Conservation (phyloP, 2,888 invertebrate genomes). For the Xylocampa areola region DNA sequence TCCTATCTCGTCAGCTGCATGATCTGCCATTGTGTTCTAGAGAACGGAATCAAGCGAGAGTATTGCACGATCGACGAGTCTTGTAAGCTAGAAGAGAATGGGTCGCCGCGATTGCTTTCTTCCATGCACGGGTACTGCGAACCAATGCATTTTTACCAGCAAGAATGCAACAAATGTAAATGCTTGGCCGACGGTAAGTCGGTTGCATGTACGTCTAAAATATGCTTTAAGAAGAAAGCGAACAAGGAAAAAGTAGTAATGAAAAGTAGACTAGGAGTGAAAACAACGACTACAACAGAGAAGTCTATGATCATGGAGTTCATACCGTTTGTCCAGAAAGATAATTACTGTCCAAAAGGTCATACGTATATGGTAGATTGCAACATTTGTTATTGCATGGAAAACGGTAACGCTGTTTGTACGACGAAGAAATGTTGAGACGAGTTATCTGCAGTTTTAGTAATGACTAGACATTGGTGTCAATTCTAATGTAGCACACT, state of each 20-base stretch:
- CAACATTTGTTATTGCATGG: slow-evolving; percentile 78
- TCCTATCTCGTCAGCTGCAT: slow-evolving; percentile 71
- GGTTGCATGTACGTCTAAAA: slow-evolving; percentile 67
- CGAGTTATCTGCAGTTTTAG: slow-evolving; percentile 10
- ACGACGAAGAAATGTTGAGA: slow-evolving; percentile 70
- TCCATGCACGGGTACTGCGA: slow-evolving; percentile 76
- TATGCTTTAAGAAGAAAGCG: slow-evolving; percentile 47
- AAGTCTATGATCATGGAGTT: slow-evolving; percentile 67
- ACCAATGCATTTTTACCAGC: slow-evolving; percentile 70
- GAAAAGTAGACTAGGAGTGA: neutral
- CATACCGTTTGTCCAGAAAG: slow-evolving; percentile 69
- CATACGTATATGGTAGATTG: slow-evolving; percentile 76
- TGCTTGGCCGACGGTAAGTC: slow-evolving; percentile 75
- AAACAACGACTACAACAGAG: neutral
- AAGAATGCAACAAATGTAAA: slow-evolving; percentile 75
- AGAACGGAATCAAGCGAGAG: slow-evolving; percentile 61
- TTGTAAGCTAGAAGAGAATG: slow-evolving; percentile 44
- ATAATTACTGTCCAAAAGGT: slow-evolving; percentile 69
- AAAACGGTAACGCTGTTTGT: slow-evolving; percentile 79
- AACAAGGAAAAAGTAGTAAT: neutral
- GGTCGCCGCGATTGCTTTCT: slow-evolving; percentile 38
- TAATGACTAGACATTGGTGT: too few species aligned
- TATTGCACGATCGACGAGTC: slow-evolving; percentile 63
- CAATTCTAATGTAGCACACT: too few species aligned
- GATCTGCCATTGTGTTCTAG: slow-evolving; percentile 69